These are phyloP conservation scores for Phataginus tricuspis DNA, from an alignment of 2,797 vertebrate genomes.

Conservation along the genomic window DNA sequence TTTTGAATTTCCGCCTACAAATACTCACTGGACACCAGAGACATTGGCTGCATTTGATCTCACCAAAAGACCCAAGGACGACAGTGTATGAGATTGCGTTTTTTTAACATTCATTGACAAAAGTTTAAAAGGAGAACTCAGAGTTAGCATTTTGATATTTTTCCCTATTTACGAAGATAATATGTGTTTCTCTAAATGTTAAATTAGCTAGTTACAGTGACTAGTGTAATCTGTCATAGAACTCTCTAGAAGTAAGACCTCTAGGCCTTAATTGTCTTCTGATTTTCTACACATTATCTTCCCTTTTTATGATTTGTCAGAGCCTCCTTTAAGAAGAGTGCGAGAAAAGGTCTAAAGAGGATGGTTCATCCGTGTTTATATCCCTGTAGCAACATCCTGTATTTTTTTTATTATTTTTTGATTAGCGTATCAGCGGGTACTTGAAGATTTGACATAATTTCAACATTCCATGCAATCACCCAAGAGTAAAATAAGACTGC, in stretches of 20 bases:
- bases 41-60: constrained; percentile 95
- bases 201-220: not conserved
- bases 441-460: not conserved
- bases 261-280: not conserved
- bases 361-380: not conserved
- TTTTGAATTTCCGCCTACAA: constrained; percentile 93
- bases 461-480: not conserved
- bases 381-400: not conserved
- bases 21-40: constrained; percentile 91
- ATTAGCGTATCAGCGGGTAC: not conserved
- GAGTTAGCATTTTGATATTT: not conserved
- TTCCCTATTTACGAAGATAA: not conserved
- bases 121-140: not conserved
- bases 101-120: not conserved
- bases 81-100: constrained; percentile 87
- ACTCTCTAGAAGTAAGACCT: not conserved
- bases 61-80: constrained; percentile 95
- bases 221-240: not conserved
- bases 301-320: not conserved
- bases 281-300: not conserved
- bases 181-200: not conserved
- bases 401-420: not conserved
- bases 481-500: not conserved
- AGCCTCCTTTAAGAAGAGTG: not conserved
- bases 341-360: not conserved